Base-by-base conservation (phyloP, 30 jellyfish, hydroid and myxozoan species). In the Catostylus mosaicus region DNA sequence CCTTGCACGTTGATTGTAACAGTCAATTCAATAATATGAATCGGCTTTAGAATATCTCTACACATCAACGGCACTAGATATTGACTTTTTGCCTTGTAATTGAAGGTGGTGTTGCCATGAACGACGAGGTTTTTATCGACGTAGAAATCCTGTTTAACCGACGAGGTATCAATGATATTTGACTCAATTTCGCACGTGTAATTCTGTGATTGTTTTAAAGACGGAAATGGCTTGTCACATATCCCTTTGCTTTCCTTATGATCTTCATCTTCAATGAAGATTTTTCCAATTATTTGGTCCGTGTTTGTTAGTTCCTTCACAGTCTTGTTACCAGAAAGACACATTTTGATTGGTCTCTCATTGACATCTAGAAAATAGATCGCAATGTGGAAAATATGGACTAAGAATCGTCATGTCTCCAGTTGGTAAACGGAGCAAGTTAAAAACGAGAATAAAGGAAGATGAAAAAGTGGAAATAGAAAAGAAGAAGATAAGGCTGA, bases 241-340 rank as follows among this genome's bases (percentile, higher is more conserved):
- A 75, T 77, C 38, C 90, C 90, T 1, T 12, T 50, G 62, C 91
- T 70, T 34, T 80, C 80, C 22, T 47, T 66, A 31, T 75, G 86
- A 59, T 86, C 96, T 31, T 88, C 90, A 48, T 86, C 96, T 40
- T 75, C 96, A 24, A 86, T 86, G 31, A 69, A 78, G 2, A 86
- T 38, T 51, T 61, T 83, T 38, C 96, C 96, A 33, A 86, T 46
- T 29, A 50, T n/a, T 67, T 78, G 85, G 81, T 66, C 90, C 11
- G 61, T 46, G 20, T 35, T 76, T 47, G 61, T 31, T 11, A 50
- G 70, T 76, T 86, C 96, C 43, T 2, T 48, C 6, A 80, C 76
- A 16, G 90, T 80, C 43, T 47, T 63, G 60, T 77, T 86, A 3
- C 89, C 89, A 27, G 48, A 26, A 23, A 86, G 50, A 37, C 96